Conservation (phyloP, 2,888 invertebrate species). For the Parthenolecanium corni region DNA sequence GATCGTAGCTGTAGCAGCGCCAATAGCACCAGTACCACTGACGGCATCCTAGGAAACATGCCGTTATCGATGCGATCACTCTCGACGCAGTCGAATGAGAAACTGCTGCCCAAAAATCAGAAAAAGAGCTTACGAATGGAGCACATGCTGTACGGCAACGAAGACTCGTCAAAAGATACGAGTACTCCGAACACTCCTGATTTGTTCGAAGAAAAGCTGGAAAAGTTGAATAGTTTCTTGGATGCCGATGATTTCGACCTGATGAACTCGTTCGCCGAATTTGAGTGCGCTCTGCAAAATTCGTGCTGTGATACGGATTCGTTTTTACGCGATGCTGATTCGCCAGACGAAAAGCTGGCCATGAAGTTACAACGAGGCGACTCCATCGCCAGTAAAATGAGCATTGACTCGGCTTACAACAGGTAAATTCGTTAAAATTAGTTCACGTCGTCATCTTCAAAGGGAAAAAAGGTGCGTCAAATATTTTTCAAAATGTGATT, state of each 20-base stretch:
- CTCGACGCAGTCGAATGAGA: slow-evolving; percentile 2
- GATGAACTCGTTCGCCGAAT: slow-evolving; percentile 31
- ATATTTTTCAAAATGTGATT: background rate
- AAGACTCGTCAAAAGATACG: slow-evolving; percentile 12
- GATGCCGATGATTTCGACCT: slow-evolving; percentile 17
- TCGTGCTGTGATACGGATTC: slow-evolving; percentile 29
- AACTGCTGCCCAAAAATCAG: background rate
- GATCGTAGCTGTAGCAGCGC: slow-evolving; percentile 48
- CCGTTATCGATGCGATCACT: slow-evolving; percentile 16
- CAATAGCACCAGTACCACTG: slow-evolving; percentile 26
- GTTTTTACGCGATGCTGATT: slow-evolving; percentile 13
- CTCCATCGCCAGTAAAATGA: slow-evolving; percentile 37
- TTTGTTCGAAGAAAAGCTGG: slow-evolving; percentile 33
- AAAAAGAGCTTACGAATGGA: slow-evolving; percentile 29
- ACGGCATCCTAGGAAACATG: slow-evolving; percentile 6
- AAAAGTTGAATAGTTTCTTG: slow-evolving; percentile 31
- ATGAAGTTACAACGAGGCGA: slow-evolving; percentile 1
- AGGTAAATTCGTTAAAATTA: slow-evolving; percentile 48
- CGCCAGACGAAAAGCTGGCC: background rate
- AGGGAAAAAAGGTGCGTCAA: background rate
- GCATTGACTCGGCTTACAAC: slow-evolving; percentile 70
- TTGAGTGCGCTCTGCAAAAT: slow-evolving; percentile 33
- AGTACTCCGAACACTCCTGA: background rate
- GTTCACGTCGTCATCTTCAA: background rate
- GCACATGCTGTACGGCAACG: slow-evolving; percentile 29